Base-by-base conservation (phyloP, 53 echinoderm and acorn worm genomes). In the Crossaster papposus region DNA sequence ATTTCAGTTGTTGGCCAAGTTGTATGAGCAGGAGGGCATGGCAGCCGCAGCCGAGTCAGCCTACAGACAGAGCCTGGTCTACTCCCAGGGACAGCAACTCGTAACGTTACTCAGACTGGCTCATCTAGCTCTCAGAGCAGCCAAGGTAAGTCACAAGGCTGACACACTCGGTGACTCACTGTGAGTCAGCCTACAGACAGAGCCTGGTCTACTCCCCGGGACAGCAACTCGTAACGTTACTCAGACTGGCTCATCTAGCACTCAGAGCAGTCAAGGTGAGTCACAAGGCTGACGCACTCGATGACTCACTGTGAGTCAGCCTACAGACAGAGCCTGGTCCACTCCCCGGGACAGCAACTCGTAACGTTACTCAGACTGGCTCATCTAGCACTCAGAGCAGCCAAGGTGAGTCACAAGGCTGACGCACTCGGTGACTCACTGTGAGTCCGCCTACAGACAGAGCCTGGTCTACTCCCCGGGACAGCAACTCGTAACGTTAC, bases 91-190 rank as follows among this genome's bases (percentile, higher is more conserved):
- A 58, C 76, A 75, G 29, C 83, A 90, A 68, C 54, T 77, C 11
- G 92, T 92, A 10, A 70, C 89, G n/a, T 82, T 92, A 58, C 64
- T 92, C 28, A 92, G 92, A 83, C 70, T 92, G 24, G 92, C 92
- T 54, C 68, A 89, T 52, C 78, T 92, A n/a, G 92, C 92, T 70
- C 83, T 89, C 37, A 91, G 31, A 79, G 81, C 90, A 89, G 51
- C 79, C 26, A 89, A 79, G 80, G 89, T 89, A 37, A 79, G 74
- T 36, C 18, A 28, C 74, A 9, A 83, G 13, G 14, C 5, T 54
- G 17, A 55, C 30, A 20, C 37, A 2, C 2, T 81, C 33, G 31
- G n/a, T 80, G 31, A 71, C 32, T 29, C 71, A 71, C 71, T 8
- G 31, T 71, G 75, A 74, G 33, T 74, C 75, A 74, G 77, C 84